phyloP scores from a whole-genome alignment of 2,113 vertebrate genomes.

The Hemiscyllium ocellatum region DNA sequence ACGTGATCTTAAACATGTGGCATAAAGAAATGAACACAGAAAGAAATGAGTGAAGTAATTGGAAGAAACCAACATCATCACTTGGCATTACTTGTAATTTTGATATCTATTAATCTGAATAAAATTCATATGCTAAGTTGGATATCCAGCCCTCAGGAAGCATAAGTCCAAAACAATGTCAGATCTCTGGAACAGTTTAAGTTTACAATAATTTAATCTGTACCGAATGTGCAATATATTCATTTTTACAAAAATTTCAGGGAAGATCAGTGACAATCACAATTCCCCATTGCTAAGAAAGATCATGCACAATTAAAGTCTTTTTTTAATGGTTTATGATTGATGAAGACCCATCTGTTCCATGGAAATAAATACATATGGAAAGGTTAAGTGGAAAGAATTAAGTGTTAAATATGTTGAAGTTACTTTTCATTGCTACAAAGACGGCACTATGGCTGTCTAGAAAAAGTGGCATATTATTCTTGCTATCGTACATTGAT shows the following conservation, averaged over 20 bases:
- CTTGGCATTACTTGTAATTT: too few relatives aligned
- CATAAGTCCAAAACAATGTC: neutral
- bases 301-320: neutral
- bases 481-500: too few relatives aligned
- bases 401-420: neutral
- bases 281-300: neutral
- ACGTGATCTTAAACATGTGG: neutral
- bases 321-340: neutral
- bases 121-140: neutral
- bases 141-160: neutral
- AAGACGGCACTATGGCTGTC: neutral
- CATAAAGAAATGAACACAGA: neutral
- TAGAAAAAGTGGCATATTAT: neutral
- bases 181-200: neutral
- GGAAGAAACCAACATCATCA: neutral
- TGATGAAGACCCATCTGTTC: neutral
- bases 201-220: neutral
- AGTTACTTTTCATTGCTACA: neutral
- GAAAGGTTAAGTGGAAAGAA: neutral
- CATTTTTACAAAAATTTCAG: neutral
- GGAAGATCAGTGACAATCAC: neutral
- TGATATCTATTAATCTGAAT: too few relatives aligned
- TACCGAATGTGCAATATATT: neutral
- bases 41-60: neutral
- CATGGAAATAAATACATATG: neutral